Percentiles rank a stretch among this genome's conserved stretches.
Evolutionary conservation across 2,888 invertebrate genomes (phyloP).

Genomic region (Heliconius cydno): DNA sequence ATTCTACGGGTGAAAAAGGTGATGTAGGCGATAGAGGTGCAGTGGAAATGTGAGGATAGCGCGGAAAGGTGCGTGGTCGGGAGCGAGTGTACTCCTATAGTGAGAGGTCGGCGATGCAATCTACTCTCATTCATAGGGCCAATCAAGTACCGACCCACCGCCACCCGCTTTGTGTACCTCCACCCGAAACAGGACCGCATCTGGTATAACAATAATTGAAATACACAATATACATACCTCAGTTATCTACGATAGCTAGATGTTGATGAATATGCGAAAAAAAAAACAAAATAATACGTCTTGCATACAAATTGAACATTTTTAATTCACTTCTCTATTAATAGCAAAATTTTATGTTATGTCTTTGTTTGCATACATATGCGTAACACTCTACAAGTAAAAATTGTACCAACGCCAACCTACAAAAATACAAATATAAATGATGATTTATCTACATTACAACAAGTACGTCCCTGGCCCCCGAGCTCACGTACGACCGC

Average conservation of each 20-base stretch:
- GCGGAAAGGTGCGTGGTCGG: conserved; percentile 51
- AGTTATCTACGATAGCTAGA: background rate
- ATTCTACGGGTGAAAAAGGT: background rate
- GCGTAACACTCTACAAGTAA: background rate
- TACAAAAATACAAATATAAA: background rate
- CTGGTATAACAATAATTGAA: conserved; percentile 29
- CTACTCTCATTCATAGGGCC: conserved; percentile 82
- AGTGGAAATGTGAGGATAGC: conserved; percentile 38
- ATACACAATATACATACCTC: background rate
- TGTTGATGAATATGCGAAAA: background rate
- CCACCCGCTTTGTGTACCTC: conserved; percentile 71
- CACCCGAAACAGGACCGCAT: conserved; percentile 63
- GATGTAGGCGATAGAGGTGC: conserved; percentile 1
- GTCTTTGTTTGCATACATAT: background rate
- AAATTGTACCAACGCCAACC: background rate
- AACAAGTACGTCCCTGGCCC: conserved; percentile 66
- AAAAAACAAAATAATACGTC: background rate
- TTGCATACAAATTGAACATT: background rate
- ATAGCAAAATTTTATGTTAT: background rate
- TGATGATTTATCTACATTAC: conserved; percentile 44
- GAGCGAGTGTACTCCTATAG: conserved; percentile 46
- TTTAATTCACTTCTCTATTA: background rate
- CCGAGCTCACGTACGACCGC: conserved; percentile 82
- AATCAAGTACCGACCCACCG: conserved; percentile 79
- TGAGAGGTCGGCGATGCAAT: conserved; percentile 63